Evolutionary conservation across 2,113 vertebrate species (phyloP).

Genomic region (Notothenia coriiceps): DNA sequence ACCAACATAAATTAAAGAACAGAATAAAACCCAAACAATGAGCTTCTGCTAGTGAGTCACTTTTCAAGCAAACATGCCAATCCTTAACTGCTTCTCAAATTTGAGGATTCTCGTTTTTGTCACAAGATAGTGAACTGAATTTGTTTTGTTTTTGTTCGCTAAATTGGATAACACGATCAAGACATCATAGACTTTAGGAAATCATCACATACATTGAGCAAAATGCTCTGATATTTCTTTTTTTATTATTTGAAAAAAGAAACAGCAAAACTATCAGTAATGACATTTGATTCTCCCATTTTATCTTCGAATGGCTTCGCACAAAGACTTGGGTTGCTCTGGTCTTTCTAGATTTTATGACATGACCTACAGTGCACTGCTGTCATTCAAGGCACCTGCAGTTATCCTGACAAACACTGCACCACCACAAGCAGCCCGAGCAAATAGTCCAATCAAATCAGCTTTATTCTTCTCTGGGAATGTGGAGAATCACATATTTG

Average conservation of each 20-base stretch:
- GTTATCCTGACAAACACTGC: not conserved
- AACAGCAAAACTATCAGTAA: too few species aligned
- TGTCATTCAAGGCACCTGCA: conserved; percentile 9
- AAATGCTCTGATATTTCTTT: too few species aligned
- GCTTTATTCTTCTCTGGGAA: conserved; percentile 53
- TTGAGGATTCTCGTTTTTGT: not conserved
- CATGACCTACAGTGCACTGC: not conserved
- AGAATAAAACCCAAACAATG: not conserved
- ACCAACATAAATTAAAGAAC: not conserved
- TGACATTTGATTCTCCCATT: not conserved
- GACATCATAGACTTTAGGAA: too few species aligned
- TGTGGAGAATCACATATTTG: conserved; percentile 46
- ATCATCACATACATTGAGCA: too few species aligned
- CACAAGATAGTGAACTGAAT: too few species aligned
- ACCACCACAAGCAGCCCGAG: conserved; percentile 32
- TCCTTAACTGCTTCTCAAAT: not conserved
- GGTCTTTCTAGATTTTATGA: not conserved
- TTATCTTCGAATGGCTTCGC: conserved; percentile 3
- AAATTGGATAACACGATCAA: too few species aligned
- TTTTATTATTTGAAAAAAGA: too few species aligned
- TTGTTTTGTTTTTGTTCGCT: too few species aligned
- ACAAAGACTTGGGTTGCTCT: not conserved
- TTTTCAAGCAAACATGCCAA: not conserved
- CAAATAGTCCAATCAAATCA: conserved; percentile 49
- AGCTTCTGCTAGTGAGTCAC: not conserved